Evolutionary conservation across 2,888 invertebrate species (phyloP), one percentile per base, ranked within the genome.

Genomic region (Leucania comma): DNA sequence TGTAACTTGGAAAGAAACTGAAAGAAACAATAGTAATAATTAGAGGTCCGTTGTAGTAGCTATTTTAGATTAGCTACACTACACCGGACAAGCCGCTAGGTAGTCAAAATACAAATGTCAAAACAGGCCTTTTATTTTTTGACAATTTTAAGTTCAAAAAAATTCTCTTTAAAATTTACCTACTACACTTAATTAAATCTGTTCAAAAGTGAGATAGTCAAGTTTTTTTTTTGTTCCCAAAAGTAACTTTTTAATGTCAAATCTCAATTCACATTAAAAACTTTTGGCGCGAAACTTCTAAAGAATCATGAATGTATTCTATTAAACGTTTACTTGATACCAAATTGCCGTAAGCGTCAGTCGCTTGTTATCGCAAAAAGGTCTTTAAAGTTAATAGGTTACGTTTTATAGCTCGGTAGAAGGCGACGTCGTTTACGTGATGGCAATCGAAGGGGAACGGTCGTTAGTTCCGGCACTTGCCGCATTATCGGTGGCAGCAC

Each of bases 381-480:
- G 86, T 80, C 89, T 88, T 90, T 92, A 91, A 87, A 53, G 38
- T 78, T 56, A 78, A 81, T 73, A 26, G 54, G 66, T 88, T 91
- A 93, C 87, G 92, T 90, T 91, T 90, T 91, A 93, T 90, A 89
- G 83, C 90, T 83, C 83, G 70, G 80, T 87, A 84, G 78, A 84
- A 86, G 83, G 72, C 68, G 60, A 61, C 60, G 82, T 80, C 86
- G 87, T 86, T 89, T 89, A 87, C 64, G 80, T 74, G 73, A 78
- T 79, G 79, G 77, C 79, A 82, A 81, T 81, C 79, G 79, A 80
- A 86, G 84, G 68, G 68, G 68, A 75, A 71, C 72, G 62, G 65
- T 68, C 35, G 68, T 86, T 93, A 93, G 94, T 94, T 94, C 93
- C 84, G 64, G 72, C 74, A 24, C 80, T 90, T 88, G 87, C 90